A percentile compares a stretch with the other conserved stretches of the same genome.
Conservation (phyloP, 2,888 invertebrate species). For the Limulus polyphemus region DNA sequence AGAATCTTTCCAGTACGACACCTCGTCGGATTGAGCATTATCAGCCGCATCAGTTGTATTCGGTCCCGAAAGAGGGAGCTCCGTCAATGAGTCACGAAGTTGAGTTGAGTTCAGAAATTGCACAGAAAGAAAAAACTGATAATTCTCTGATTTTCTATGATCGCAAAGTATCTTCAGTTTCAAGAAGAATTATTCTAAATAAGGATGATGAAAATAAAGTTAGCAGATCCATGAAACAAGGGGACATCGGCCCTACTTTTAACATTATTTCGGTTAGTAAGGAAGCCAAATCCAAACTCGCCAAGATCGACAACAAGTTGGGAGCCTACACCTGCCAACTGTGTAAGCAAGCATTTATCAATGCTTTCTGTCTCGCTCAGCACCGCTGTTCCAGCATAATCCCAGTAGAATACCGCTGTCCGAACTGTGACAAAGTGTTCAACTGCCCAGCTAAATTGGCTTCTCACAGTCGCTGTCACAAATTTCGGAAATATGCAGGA, state of each 20-base stretch:
- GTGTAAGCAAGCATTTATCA: constrained; percentile 79
- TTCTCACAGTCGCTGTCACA: constrained; percentile 96
- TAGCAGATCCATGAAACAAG: constrained; percentile 44
- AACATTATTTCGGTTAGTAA: constrained; percentile 93
- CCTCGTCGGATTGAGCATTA: too few species aligned
- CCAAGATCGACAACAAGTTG: constrained; percentile 89
- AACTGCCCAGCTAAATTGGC: constrained; percentile 98
- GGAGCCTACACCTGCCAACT: constrained; percentile 92
- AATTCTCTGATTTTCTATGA: constrained; percentile 73
- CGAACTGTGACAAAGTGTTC: constrained; percentile 95
- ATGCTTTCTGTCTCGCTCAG: constrained; percentile 92
- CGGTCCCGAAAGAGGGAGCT: too few species aligned
- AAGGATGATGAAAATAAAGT: constrained; percentile 63
- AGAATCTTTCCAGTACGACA: too few species aligned
- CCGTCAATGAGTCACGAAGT: too few species aligned
- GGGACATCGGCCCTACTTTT: constrained; percentile 90
- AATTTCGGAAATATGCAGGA: constrained; percentile 44
- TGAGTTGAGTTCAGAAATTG: constrained; percentile 33
- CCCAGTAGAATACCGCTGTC: constrained; percentile 94
- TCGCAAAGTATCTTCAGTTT: constrained; percentile 80
- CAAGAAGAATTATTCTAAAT: constrained; percentile 78
- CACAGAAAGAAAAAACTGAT: constrained; percentile 41
- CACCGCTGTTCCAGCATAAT: constrained; percentile 93
- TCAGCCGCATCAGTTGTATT: too few species aligned
- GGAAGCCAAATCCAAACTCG: constrained; percentile 81